These are phyloP conservation scores for Procambarus virginalis DNA, from an alignment of 1,140 invertebrate genomes.

Conservation along the genomic window DNA sequence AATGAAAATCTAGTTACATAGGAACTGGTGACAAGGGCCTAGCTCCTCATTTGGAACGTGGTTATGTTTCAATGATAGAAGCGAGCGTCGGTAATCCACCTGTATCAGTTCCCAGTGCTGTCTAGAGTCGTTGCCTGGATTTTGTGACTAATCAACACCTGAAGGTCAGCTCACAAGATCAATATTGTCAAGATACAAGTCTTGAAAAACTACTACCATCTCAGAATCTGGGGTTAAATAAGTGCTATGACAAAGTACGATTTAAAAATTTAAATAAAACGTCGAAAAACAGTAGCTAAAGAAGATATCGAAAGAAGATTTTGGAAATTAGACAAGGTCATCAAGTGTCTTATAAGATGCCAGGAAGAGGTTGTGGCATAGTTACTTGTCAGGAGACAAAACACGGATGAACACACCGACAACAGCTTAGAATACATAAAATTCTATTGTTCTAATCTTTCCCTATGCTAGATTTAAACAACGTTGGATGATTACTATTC, in stretches of 20 bases:
- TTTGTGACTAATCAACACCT: background rate
- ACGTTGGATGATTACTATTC: background rate
- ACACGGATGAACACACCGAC: background rate
- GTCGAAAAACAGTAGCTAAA: no score
- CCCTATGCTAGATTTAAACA: background rate
- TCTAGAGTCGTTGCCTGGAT: background rate
- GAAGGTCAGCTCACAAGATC: background rate
- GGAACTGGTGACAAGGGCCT: background rate
- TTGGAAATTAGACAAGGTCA: no score
- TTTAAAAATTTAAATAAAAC: background rate
- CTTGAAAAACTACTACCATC: no score
- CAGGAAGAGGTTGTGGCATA: no score
- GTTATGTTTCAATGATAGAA: background rate
- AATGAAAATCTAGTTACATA: background rate
- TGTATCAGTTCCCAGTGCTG: background rate
- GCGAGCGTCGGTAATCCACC: background rate
- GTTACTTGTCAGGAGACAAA: background rate
- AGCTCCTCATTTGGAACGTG: background rate
- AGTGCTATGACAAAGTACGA: background rate
- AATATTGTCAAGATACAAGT: no score
- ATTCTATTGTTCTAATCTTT: background rate
- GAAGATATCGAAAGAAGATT: no score
- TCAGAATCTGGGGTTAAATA: background rate
- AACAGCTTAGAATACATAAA: background rate
- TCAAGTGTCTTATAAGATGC: no score